Percentiles rank a stretch among this genome's conserved stretches.
Evolutionary conservation across 2,888 invertebrate species (phyloP).

Genomic region (Penaeus monodon): DNA sequence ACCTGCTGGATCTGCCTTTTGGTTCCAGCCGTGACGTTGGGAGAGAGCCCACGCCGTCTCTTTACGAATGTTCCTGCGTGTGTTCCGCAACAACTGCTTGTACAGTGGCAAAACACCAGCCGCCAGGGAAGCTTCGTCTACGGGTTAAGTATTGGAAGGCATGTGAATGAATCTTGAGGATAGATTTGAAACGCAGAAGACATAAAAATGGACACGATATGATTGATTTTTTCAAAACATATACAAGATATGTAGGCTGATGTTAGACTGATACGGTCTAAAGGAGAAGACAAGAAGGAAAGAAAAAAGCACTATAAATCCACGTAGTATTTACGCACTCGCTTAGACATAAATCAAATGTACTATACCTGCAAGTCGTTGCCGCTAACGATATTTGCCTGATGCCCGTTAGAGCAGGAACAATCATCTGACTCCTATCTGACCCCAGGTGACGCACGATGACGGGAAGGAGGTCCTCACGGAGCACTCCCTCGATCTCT

Average conservation of each 20-base stretch:
- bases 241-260: too few species aligned
- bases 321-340: too few species aligned
- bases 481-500: constrained; percentile 31
- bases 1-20: constrained; percentile 68
- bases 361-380: constrained; percentile 68
- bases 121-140: constrained; percentile 68
- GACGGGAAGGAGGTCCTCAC: constrained; percentile 1
- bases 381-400: constrained; percentile 72
- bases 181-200: too few species aligned
- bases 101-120: constrained; percentile 69
- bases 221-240: too few species aligned
- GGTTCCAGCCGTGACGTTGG: constrained; percentile 73
- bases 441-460: constrained; percentile 36
- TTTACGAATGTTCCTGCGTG: constrained; percentile 68
- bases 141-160: too few species aligned
- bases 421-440: constrained; percentile 67
- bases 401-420: constrained; percentile 71
- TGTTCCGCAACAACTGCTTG: constrained; percentile 67
- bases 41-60: constrained; percentile 73
- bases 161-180: too few species aligned
- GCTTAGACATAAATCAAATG: too few species aligned
- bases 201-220: too few species aligned
- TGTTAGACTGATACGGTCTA: too few species aligned
- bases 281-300: too few species aligned
- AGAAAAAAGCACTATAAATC: too few species aligned